Base-by-base conservation (phyloP, 2,113 vertebrate species). In the Dipodomys spectabilis region DNA sequence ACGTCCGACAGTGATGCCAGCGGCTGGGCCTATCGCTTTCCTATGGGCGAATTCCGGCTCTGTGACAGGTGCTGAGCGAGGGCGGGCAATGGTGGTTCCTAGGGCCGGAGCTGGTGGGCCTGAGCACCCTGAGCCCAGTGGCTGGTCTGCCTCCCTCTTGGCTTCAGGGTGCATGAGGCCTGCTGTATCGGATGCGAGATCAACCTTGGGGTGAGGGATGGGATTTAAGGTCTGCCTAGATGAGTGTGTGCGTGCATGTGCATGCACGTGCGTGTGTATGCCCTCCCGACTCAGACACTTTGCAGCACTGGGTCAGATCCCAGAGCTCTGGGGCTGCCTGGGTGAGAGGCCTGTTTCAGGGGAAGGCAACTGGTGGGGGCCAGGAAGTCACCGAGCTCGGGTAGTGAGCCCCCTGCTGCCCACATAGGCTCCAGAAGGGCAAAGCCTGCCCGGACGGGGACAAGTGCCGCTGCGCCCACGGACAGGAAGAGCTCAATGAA, bases 11-110 rank as follows among this genome's bases (percentile, higher is more conserved):
- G 99, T 49, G 99, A 99, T 8, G 97, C 98, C 90, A 98, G 98
- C 72, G 98, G 97, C 94, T 99, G 99, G 99, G 98, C 93, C 93
- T 98, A 98, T 97, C 99, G 99, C 72, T 99, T 99, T 96, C 99
- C 99, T 27, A 99, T 99, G 90, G 98, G 96, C 0, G 97, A 98
- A 96, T 99, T 99, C 96, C 98, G 89, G 82, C 98, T 97, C 88
- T 99, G 98, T 12, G 99, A 98, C 98, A 98, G 97, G 99, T 99
- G 97, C 80, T 28, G 4, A 35, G 0, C 20, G n/a, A 11, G 89
- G 74, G 77, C 32, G 0, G 75, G 65, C 13, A 11, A 0, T n/a
- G n/a, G 78, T 64, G 62, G 20, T 19, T 62, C 16, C 12, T 62
- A 13, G 49, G 9, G 49, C 9, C 9, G 10, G 49, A 53, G 49